Base-by-base conservation (phyloP, 2,888 invertebrate genomes). In the Blastobasis lacticolella region DNA sequence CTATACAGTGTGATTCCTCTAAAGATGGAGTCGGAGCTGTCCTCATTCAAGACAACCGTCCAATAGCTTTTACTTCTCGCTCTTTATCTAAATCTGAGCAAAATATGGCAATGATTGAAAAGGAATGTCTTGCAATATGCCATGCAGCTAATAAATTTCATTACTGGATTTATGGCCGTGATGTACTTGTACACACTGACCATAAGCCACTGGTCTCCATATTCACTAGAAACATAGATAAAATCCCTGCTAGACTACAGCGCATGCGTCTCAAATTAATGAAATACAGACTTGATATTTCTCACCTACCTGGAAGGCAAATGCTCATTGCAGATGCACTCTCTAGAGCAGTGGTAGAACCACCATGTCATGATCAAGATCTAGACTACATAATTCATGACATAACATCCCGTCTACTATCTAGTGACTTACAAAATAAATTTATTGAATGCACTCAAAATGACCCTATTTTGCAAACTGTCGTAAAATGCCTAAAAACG, bases 121-220 rank as follows among this genome's bases (percentile, higher is more conserved):
- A 51, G 43, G 51, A 51, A 38, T 38, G 46, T 40, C 51, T 51
- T n/a, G 51, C 47, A 9, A 51, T 51, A 5, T 46, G 46, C 4
- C 42, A 47, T 43, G 51, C 37, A 4, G 46, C 37, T 7, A 41
- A 6, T n/a, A 47, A 44, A 47, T 51, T 48, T 38, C 51, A 51
- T n/a, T 47, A 51, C 10, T 51, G 37, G n/a, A 43, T 51, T 23
- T 51, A 48, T 36, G 51, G 51, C 10, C 51, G 46, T 40, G 37
- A 58, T 38, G 47, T 64, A 8, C 50, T 40, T 38, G 59, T 69
- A 7, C 45, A 62, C 37, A 60, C 59, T 45, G 68, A 71, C 55
- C 67, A 72, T 46, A 66, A 66, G 52, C 68, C 64, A 0, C 54
- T 71, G 37, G 65, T 57, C 40, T 23, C 60, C 10, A 59, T 69